Base-by-base conservation (phyloP, 2,888 invertebrate species). In the Temnothorax ravouxi region DNA sequence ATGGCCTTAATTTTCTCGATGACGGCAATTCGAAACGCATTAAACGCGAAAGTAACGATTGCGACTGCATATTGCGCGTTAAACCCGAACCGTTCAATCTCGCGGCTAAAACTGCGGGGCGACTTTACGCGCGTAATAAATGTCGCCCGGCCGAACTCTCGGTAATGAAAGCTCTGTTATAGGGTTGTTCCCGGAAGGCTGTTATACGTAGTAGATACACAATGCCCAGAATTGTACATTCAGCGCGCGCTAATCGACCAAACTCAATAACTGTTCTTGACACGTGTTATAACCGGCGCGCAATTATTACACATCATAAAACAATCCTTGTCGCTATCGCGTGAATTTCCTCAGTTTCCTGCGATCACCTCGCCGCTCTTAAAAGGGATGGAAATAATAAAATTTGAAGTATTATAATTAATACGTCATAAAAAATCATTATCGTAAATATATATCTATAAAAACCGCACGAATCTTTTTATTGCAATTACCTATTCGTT, bases 41-140 rank as follows among this genome's bases (percentile, higher is more conserved):
- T 67, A 67, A 79, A 72, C 18, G 59, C 56, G 38, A 47, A 59
- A 44, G 47, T 59, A 59, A 59, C 38, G 72, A 54, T 13, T 44
- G 34, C 47, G 34, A 47, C 15, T 50, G 38, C 59, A 59, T 47
- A 38, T 67, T 41, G 77, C 38, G 38, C 47, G 38, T 72, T 80
- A 72, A 47, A 72, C 13, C 25, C 72, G 72, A 71, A 69, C 21
- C 21, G 34, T 25, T 72, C 59, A 71, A 80, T 80, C 59, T 59
- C 72, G 72, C 72, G 56, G 79, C 18, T 71, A 47, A 69, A 80
- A 80, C 56, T 77, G 11, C 69, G 41, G 69, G n/a, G 44, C 56
- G 71, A 72, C 21, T 72, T 79, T 79, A 79, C 54, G 69, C 79
- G 21, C 72, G 44, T 47, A 72, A 80, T 80, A 80, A 80, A 80